phyloP scores from a whole-genome alignment of 2,888 invertebrate species.

The Diarsia mendica region DNA sequence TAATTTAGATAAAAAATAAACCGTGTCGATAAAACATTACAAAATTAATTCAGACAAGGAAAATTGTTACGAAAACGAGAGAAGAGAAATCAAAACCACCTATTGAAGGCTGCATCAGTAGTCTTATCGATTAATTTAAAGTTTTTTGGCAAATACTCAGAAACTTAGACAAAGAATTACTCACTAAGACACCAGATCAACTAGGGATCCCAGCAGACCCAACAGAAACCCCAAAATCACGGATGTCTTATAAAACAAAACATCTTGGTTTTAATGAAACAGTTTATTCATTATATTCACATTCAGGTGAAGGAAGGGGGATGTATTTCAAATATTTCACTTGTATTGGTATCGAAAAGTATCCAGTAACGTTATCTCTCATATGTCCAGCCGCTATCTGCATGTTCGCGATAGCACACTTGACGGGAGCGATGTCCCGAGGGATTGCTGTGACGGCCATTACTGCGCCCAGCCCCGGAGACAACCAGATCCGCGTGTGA shows the following conservation, averaged over 20 bases:
- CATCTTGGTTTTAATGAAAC: not conserved
- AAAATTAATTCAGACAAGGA: slow-evolving; percentile 5
- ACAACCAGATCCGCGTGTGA: slow-evolving; percentile 76
- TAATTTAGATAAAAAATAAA: not conserved
- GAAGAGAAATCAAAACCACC: not conserved
- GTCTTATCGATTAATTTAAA: not conserved
- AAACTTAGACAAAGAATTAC: not conserved
- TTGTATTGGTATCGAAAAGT: slow-evolving; percentile 77
- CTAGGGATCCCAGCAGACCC: not conserved
- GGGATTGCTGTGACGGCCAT: slow-evolving; percentile 76
- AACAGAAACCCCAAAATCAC: not conserved
- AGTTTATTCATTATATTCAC: slow-evolving; percentile 27
- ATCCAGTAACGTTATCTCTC: slow-evolving; percentile 78
- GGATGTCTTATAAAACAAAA: not conserved
- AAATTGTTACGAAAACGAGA: not conserved
- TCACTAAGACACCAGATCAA: not conserved
- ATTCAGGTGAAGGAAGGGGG: slow-evolving; percentile 17
- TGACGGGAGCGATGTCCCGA: slow-evolving; percentile 67
- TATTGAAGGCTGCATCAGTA: not conserved
- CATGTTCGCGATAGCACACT: slow-evolving; percentile 68
- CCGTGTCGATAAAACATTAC: not conserved
- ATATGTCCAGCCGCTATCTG: slow-evolving; percentile 79
- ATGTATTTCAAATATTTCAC: slow-evolving; percentile 76
- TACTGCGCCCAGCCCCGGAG: slow-evolving; percentile 76
- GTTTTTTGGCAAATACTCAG: not conserved